A percentile compares a stretch with the other conserved stretches of the same genome.
These are phyloP conservation scores for Ornithoptera priamus DNA, from an alignment of 2,888 invertebrate species.

Conservation along the genomic window DNA sequence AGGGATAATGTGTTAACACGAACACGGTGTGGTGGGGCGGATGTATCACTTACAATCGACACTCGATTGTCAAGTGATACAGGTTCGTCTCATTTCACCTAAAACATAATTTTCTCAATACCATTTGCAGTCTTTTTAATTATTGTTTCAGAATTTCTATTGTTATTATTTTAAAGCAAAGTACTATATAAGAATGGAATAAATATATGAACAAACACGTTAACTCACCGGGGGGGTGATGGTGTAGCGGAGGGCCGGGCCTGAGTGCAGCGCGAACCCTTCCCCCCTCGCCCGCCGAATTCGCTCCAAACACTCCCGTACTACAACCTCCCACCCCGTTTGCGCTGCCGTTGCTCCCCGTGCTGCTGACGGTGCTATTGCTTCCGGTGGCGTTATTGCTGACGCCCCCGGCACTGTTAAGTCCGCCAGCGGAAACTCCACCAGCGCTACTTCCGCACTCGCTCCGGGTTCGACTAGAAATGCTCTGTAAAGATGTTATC, in stretches of 20 bases:
- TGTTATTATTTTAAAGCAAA: no score
- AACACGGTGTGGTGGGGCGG: no score
- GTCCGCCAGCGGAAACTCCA: neutral
- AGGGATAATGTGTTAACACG: no score
- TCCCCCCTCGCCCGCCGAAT: constrained; percentile 29
- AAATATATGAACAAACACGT: neutral
- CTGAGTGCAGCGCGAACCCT: constrained; percentile 60
- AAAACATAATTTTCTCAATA: no score
- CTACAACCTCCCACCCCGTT: constrained; percentile 36
- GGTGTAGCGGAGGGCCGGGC: constrained; percentile 62
- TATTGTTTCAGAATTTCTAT: no score
- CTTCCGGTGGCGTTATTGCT: constrained; percentile 40
- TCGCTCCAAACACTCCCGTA: constrained; percentile 33
- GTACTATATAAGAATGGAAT: no score
- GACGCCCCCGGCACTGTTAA: constrained; percentile 41
- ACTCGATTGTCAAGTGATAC: no score
- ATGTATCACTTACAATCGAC: no score
- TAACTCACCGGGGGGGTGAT: constrained; percentile 64
- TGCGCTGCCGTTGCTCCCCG: constrained; percentile 16
- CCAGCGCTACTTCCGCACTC: constrained; percentile 36
- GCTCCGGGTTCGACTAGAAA: constrained; percentile 28
- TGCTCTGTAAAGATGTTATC: constrained; percentile 26
- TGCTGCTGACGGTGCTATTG: constrained; percentile 5
- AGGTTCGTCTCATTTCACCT: no score
- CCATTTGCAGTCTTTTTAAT: no score